phyloP scores from a whole-genome alignment of 2,888 invertebrate species.

The Acronicta alni region DNA sequence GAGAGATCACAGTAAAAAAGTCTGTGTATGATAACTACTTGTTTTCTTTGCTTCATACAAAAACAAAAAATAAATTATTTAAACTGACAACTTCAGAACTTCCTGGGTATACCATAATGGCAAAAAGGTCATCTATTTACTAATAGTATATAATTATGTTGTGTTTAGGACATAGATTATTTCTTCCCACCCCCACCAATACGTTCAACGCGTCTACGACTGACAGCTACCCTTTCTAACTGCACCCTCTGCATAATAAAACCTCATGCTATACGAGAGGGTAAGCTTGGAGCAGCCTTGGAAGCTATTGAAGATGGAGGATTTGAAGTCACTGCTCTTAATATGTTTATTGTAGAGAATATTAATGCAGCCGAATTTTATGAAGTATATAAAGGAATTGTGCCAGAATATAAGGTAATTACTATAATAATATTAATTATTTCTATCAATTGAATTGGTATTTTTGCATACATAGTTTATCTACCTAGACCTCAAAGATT shows the following conservation, averaged over 20 bases:
- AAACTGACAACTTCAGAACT: no score
- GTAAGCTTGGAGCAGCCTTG: constrained; percentile 91
- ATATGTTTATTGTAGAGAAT: constrained; percentile 94
- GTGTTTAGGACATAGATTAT: constrained; percentile 88
- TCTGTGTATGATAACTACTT: no score
- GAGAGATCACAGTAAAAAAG: no score
- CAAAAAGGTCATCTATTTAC: no score
- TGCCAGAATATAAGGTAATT: constrained; percentile 93
- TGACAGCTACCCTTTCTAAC: constrained; percentile 90
- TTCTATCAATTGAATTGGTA: constrained; percentile 14
- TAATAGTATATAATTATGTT: no score
- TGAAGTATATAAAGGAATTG: constrained; percentile 97
- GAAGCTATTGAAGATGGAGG: constrained; percentile 93
- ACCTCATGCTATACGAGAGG: constrained; percentile 95
- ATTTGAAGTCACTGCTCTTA: constrained; percentile 94
- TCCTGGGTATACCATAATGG: no score
- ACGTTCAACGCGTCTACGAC: constrained; percentile 76
- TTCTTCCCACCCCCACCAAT: constrained; percentile 89
- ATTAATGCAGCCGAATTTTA: constrained; percentile 97
- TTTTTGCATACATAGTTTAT: no score
- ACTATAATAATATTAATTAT: no score
- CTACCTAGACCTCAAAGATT: no score
- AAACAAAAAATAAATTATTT: no score
- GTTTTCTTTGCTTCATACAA: no score
- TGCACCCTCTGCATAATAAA: constrained; percentile 96